Base-by-base conservation (phyloP, 2,888 invertebrate species). In the Carterocephalus palaemon region DNA sequence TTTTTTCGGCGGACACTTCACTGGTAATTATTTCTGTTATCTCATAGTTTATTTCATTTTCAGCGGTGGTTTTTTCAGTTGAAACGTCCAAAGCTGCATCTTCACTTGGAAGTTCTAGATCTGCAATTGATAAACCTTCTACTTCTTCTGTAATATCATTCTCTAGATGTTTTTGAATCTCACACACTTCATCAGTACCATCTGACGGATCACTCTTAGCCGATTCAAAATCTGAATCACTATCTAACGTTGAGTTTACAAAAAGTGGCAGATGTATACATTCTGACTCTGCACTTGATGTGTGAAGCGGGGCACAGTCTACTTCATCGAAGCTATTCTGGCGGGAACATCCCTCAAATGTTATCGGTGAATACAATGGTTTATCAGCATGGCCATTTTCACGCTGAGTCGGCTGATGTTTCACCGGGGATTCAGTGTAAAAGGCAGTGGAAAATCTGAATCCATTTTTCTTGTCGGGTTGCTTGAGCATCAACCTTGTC, bases 381-480 rank as follows among this genome's bases (percentile, higher is more conserved):
- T 80, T 82, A 40, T 85, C 83, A 7, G 62, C 53, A 37, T 78
- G 75, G 3, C 86, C 87, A 59, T 86, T 87, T 68, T 87, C 86
- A 47, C 77, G 75, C 2, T 79, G 64, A 9, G 65, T 56, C 2
- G 87, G 85, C 60, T 85, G 87, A 10, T 67, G 52, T 68, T 85
- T 84, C 15, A 86, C 75, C 34, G 87, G 81, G 34, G 82, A 74
- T 9, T 86, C 84, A 22, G 80, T 71, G 47, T 73, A 84, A 60
- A 85, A 84, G 7, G 77, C 69, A 6, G 81, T 74, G 8, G 82
- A 73, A 56, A 82, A 83, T 55, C 62, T 75, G 50, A 86, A 80
- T 33, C 89, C 89, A 57, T 89, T 89, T 68, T 59, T 80, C 59
- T 77, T 88, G 52, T 89, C 90, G 2, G 88, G 64, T 75, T 90